These are phyloP conservation scores for Trachemys scripta DNA, from an alignment of 2,113 vertebrate species.

Conservation along the genomic window DNA sequence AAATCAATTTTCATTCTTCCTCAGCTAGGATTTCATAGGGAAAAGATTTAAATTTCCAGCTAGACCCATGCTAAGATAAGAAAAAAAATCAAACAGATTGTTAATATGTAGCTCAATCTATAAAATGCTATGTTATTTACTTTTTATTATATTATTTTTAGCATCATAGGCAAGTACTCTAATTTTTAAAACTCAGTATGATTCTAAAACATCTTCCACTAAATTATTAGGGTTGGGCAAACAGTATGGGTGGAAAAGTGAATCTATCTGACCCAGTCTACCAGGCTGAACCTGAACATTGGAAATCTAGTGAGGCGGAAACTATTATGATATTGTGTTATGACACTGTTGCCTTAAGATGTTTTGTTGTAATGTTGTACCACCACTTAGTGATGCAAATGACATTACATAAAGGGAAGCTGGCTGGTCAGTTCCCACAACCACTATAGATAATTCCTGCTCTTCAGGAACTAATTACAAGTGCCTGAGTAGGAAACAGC, in stretches of 20 bases:
- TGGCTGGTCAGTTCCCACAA: not conserved
- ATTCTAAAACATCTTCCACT: rapidly evolving
- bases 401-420: not conserved
- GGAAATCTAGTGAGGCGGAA: not conserved
- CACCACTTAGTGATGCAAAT: not conserved
- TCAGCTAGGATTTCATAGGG: slow-evolving; percentile 12
- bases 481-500: not conserved
- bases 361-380: not conserved
- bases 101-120: not conserved
- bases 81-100: not conserved
- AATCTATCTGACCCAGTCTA: not conserved
- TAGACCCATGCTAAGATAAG: not conserved
- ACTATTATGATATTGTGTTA: not conserved
- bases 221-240: not conserved
- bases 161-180: not conserved
- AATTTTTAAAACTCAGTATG: not conserved
- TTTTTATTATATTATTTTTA: not conserved
- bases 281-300: not conserved
- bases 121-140: not conserved
- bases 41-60: slow-evolving; percentile 17
- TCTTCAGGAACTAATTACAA: not conserved
- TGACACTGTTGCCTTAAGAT: not conserved
- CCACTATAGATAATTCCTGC: not conserved
- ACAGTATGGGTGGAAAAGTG: not conserved
- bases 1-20: not conserved